Evolutionary conservation across 2,797 vertebrate genomes (phyloP).

Genomic region (Onychomys torridus): DNA sequence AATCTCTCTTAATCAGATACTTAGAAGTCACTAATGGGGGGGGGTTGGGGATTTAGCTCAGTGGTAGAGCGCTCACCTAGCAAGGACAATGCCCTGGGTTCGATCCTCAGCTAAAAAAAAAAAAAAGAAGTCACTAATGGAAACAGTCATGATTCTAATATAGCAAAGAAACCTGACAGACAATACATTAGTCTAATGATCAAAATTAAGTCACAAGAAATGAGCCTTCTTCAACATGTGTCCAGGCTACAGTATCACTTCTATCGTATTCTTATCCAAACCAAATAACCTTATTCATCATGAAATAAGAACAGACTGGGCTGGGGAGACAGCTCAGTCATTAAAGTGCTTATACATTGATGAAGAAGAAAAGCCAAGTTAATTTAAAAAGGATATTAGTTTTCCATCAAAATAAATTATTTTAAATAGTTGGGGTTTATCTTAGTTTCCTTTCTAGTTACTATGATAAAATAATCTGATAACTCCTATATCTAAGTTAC

Average conservation of each 20-base stretch:
- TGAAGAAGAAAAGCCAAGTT: background rate
- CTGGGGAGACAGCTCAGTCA: background rate
- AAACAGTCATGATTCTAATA: background rate
- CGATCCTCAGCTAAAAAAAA: too few species aligned
- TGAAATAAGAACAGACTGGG: background rate
- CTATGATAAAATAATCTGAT: background rate
- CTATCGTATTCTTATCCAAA: background rate
- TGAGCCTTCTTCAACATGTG: background rate
- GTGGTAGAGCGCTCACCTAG: too few species aligned
- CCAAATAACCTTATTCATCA: background rate
- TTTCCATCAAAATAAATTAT: background rate
- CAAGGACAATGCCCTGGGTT: too few species aligned
- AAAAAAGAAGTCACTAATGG: background rate
- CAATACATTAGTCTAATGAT: background rate
- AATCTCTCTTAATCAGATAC: background rate
- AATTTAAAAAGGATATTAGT: background rate
- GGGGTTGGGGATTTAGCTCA: too few species aligned
- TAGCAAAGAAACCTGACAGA: background rate
- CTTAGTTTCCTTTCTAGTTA: background rate
- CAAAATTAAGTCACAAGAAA: background rate
- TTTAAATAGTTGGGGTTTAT: background rate
- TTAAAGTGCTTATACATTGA: background rate
- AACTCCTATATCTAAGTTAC: slow-evolving; percentile 49
- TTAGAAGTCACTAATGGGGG: background rate
- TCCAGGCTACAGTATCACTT: background rate